These are phyloP conservation scores for Pica pica DNA, from an alignment of 2,113 vertebrate species.

Conservation along the genomic window DNA sequence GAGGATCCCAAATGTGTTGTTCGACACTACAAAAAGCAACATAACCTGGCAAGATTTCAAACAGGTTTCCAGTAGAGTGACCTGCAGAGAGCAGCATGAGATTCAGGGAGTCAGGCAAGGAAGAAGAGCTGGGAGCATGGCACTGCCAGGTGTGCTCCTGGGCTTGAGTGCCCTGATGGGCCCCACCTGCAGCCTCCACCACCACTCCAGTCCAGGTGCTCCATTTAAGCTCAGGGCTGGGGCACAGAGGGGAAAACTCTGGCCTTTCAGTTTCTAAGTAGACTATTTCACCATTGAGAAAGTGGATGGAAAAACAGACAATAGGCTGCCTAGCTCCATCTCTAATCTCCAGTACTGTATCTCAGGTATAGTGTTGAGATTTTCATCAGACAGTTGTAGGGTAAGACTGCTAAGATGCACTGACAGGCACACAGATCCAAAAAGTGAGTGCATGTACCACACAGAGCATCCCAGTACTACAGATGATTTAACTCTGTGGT, in stretches of 20 bases:
- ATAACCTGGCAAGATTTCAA: not conserved
- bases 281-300: not conserved
- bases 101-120: not conserved
- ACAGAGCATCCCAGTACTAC: not conserved
- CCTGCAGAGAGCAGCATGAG: not conserved
- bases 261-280: not conserved
- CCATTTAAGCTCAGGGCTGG: not conserved
- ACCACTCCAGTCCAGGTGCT: not conserved
- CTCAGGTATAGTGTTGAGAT: not conserved
- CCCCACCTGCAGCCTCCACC: not conserved
- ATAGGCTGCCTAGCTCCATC: not conserved
- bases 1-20: not conserved
- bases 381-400: not conserved
- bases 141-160: not conserved
- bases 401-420: not conserved
- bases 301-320: not conserved
- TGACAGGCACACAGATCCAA: not conserved
- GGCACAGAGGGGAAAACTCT: not conserved
- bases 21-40: not conserved
- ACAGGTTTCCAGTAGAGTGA: not conserved
- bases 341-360: accelerated
- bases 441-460: not conserved
- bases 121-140: not conserved
- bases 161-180: not conserved
- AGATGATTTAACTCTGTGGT: not conserved